Percentiles rank a stretch among this genome's conserved stretches.
These are phyloP conservation scores for Eristalis pertinax DNA, from an alignment of 2,888 invertebrate genomes.

Conservation along the genomic window DNA sequence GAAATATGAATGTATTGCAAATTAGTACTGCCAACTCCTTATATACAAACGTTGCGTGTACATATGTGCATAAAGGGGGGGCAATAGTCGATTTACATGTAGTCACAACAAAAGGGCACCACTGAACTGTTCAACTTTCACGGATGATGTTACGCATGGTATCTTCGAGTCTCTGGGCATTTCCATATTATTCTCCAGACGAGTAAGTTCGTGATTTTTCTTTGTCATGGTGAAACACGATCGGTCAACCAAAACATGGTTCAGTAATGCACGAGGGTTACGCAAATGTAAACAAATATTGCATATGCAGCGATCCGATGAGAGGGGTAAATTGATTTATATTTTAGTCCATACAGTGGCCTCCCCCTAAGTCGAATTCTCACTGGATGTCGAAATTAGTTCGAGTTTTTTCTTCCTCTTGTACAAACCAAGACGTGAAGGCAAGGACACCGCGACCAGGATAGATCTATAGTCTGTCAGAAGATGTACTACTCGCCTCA, in stretches of 20 bases:
- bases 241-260: background rate
- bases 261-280: background rate
- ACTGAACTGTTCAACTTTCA: background rate
- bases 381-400: too few species aligned
- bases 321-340: background rate
- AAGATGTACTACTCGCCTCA: too few species aligned
- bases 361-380: too few species aligned
- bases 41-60: too few species aligned
- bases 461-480: too few species aligned
- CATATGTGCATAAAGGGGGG: background rate
- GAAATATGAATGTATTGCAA: background rate
- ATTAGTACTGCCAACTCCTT: background rate
- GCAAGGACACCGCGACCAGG: too few species aligned
- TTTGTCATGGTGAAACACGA: background rate
- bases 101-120: background rate
- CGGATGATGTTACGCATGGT: background rate
- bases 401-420: too few species aligned
- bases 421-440: too few species aligned
- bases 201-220: background rate
- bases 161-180: background rate
- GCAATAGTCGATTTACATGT: background rate
- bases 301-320: background rate
- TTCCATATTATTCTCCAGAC: background rate
- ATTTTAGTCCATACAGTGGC: background rate
- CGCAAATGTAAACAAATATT: background rate